phyloP scores from a whole-genome alignment of 2,888 invertebrate species.

The Synanthedon andrenaeformis region DNA sequence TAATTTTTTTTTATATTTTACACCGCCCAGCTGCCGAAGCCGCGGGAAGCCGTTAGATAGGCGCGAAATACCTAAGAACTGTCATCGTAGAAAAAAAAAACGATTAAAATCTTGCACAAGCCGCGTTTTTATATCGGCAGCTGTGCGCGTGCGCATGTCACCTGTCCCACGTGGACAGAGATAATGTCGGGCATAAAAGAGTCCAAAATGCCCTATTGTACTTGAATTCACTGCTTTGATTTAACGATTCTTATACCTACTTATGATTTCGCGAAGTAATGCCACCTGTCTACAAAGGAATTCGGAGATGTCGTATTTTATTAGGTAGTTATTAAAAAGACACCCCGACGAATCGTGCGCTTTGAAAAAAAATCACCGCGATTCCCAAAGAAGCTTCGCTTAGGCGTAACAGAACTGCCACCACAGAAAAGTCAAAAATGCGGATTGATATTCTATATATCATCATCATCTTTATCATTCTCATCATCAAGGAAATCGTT shows the following conservation, averaged over 20 bases:
- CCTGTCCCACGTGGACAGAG: conserved; percentile 65
- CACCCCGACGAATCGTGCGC: neutral
- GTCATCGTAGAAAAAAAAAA: conserved; percentile 53
- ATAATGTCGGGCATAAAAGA: conserved; percentile 48
- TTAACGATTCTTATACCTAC: conserved; percentile 31
- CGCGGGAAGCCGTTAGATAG: conserved; percentile 37
- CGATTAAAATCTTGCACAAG: conserved; percentile 68
- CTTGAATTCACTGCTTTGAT: conserved; percentile 41
- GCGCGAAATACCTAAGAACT: conserved; percentile 57
- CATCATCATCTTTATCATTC: too few species aligned
- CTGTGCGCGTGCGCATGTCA: conserved; percentile 62
- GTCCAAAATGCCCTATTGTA: conserved; percentile 43
- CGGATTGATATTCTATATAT: too few species aligned
- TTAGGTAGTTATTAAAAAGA: neutral
- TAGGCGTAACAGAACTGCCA: too few species aligned
- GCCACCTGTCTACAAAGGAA: conserved; percentile 27
- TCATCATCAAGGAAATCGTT: too few species aligned
- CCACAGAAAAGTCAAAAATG: too few species aligned
- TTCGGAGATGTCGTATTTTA: conserved; percentile 8
- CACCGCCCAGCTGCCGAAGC: conserved; percentile 30
- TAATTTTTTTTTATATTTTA: neutral
- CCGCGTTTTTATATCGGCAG: conserved; percentile 53
- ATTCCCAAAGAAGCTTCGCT: too few species aligned
- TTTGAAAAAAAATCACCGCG: too few species aligned
- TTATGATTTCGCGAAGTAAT: conserved; percentile 9